phyloP scores from a whole-genome alignment of 2,113 vertebrate genomes.

The Connochaetes taurinus region DNA sequence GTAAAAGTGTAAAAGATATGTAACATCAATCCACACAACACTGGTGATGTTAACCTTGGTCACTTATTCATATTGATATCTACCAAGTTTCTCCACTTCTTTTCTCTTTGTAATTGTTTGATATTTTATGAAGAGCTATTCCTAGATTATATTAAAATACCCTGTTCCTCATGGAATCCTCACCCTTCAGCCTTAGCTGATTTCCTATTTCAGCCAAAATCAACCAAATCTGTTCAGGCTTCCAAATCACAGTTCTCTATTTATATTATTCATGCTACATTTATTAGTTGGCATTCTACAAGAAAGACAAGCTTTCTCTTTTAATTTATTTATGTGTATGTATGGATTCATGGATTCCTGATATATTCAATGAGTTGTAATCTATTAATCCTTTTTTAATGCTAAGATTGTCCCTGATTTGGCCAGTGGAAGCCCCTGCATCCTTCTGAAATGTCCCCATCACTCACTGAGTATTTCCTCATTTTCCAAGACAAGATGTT shows the following conservation, averaged over 20 bases:
- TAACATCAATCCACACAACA: neutral
- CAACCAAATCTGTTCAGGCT: neutral
- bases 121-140: neutral
- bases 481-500: neutral
- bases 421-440: neutral
- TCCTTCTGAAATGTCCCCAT: neutral
- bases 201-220: neutral
- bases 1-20: neutral
- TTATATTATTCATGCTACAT: neutral
- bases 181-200: neutral
- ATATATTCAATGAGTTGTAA: neutral
- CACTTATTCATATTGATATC: neutral
- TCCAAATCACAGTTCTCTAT: neutral
- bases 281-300: neutral
- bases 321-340: neutral
- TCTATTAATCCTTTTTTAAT: neutral
- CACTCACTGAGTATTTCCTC: neutral
- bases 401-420: neutral
- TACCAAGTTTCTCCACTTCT: neutral
- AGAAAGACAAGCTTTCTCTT: neutral
- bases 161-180: neutral
- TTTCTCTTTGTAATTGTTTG: neutral
- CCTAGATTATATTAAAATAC: neutral
- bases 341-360: neutral
- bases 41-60: neutral